phyloP scores from a whole-genome alignment of 2,888 invertebrate genomes.

The Graphium colonna region DNA sequence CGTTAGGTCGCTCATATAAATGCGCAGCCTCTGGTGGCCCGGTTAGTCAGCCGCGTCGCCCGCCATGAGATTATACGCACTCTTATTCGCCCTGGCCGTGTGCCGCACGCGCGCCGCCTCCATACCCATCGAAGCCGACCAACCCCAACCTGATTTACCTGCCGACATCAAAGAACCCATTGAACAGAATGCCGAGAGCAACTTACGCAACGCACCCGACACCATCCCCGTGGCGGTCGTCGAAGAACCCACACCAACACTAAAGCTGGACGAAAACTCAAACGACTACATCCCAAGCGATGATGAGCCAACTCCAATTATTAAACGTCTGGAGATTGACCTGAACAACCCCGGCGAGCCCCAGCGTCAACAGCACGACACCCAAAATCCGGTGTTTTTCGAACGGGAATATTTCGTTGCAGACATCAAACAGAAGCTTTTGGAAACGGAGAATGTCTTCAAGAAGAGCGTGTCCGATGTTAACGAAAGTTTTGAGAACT shows the following conservation, averaged over 20 bases:
- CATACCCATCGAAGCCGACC: constrained; percentile 36
- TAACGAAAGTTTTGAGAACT: constrained; percentile 49
- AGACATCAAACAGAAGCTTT: constrained; percentile 47
- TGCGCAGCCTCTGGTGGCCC: constrained; percentile 41
- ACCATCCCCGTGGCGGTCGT: constrained; percentile 60
- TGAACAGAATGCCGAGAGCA: constrained; percentile 47
- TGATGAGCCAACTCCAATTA: constrained; percentile 33
- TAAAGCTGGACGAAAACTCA: constrained; percentile 36
- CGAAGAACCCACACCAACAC: constrained; percentile 41
- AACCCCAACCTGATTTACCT: constrained; percentile 34
- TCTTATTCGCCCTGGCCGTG: constrained; percentile 50
- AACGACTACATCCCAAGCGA: constrained; percentile 36
- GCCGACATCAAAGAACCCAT: constrained; percentile 42
- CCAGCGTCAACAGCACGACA: constrained; percentile 67
- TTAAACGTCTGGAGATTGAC: constrained; percentile 52
- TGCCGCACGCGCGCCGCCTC: constrained; percentile 44
- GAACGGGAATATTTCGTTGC: constrained; percentile 42
- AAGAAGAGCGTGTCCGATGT: constrained; percentile 46
- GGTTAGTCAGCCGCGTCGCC: constrained; percentile 48
- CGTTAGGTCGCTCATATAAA: constrained; percentile 69
- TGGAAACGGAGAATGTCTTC: constrained; percentile 43
- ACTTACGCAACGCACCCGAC: constrained; percentile 38
- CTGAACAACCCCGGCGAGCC: constrained; percentile 61
- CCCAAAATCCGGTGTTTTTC: constrained; percentile 57
- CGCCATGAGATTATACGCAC: constrained; percentile 65